phyloP scores from a whole-genome alignment of 2,113 vertebrate genomes.

The Dasyprocta punctata region DNA sequence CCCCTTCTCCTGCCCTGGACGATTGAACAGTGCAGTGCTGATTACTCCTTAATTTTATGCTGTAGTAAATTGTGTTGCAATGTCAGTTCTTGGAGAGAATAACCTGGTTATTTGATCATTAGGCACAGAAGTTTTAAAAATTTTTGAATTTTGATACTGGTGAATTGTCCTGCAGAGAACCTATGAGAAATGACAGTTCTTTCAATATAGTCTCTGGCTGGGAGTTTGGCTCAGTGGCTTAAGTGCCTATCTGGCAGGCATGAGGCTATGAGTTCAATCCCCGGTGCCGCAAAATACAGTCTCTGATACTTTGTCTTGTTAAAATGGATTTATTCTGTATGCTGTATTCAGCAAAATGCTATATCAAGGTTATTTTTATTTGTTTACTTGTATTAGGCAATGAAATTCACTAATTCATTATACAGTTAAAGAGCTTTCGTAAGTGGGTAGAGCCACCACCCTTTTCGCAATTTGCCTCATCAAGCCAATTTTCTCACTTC shows the following conservation, averaged over 20 bases:
- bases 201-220: neutral
- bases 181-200: neutral
- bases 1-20: neutral
- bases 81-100: neutral
- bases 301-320: neutral
- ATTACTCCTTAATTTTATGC: neutral
- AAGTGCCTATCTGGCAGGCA: no score
- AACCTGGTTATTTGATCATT: neutral
- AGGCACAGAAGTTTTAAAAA: neutral
- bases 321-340: conserved; percentile 15
- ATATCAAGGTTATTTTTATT: neutral
- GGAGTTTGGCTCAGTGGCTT: no score
- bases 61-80: neutral
- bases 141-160: conserved; percentile 17
- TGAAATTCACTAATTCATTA: neutral
- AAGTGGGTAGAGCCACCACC: neutral
- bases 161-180: neutral
- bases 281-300: no score
- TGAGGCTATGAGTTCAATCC: no score
- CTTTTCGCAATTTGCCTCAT: neutral
- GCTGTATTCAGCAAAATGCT: neutral
- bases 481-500: neutral
- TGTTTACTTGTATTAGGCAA: neutral
- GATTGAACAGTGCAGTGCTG: neutral
- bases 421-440: conserved; percentile 10